A percentile compares a stretch with the other conserved stretches of the same genome.
Evolutionary conservation across 2,888 invertebrate species (phyloP).

Genomic region (Drymonia ruficornis): DNA sequence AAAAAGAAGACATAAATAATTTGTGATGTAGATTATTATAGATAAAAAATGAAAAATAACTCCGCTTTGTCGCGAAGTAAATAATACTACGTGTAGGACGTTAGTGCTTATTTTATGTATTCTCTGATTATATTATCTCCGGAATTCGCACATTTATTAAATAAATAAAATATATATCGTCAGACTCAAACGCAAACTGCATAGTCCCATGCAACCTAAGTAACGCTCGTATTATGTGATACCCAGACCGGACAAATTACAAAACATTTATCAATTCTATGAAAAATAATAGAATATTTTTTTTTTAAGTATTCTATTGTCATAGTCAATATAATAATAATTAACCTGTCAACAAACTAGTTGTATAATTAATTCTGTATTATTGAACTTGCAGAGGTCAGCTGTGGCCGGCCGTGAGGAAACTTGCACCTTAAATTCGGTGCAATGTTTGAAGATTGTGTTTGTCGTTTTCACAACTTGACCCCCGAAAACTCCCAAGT

Average conservation of each 20-base stretch:
- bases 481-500: not conserved
- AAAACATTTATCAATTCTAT: too few relatives aligned
- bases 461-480: constrained; percentile 10
- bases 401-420: constrained; percentile 14
- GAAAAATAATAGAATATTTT: too few relatives aligned
- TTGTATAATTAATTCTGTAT: constrained; percentile 8
- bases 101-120: not conserved
- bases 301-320: not conserved
- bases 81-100: not conserved
- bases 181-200: too few relatives aligned
- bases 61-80: not conserved
- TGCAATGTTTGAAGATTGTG: constrained; percentile 17
- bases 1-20: not conserved
- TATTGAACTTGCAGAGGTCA: constrained; percentile 15
- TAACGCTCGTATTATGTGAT: too few relatives aligned
- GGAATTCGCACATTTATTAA: too few relatives aligned
- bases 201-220: too few relatives aligned
- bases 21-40: not conserved
- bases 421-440: not conserved
- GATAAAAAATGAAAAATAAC: not conserved
- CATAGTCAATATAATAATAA: constrained; percentile 1
- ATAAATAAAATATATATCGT: too few relatives aligned
- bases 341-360: not conserved
- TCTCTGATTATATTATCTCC: too few relatives aligned
- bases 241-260: too few relatives aligned